A percentile compares a stretch with the other conserved stretches of the same genome.
Conservation (phyloP, 2,797 vertebrate genomes). For the Telmatherina bonti region DNA sequence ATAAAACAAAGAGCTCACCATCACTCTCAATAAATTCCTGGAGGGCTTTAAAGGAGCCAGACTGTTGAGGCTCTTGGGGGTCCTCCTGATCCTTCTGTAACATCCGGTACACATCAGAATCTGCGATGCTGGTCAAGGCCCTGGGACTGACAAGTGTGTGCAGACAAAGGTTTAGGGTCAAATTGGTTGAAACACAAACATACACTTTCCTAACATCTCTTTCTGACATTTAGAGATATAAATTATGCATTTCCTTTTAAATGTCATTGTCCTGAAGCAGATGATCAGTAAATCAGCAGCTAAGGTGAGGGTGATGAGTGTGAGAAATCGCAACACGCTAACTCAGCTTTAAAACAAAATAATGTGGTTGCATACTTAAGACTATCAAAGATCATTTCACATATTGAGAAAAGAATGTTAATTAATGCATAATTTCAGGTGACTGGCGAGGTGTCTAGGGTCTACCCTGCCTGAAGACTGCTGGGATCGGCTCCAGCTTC, state of each 20-base stretch:
- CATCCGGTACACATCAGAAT: slow-evolving; percentile 96
- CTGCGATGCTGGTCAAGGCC: slow-evolving; percentile 79
- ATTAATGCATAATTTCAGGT: neutral
- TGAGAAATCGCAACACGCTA: slow-evolving; percentile 8
- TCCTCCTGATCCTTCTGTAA: slow-evolving; percentile 87
- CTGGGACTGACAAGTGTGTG: slow-evolving; percentile 81
- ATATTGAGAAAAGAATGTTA: slow-evolving; percentile 7
- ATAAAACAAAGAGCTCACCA: slow-evolving; percentile 76
- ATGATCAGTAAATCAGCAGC: neutral
- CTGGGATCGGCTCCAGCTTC: too few relatives aligned
- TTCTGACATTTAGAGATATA: neutral
- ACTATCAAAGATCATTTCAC: neutral
- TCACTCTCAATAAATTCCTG: slow-evolving; percentile 93
- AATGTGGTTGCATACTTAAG: neutral
- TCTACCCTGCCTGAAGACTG: too few relatives aligned
- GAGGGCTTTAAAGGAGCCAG: slow-evolving; percentile 95
- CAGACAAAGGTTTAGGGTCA: slow-evolving; percentile 51
- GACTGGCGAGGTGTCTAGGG: too few relatives aligned
- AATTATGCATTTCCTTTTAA: neutral
- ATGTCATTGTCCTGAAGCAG: neutral
- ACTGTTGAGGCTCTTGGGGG: slow-evolving; percentile 90
- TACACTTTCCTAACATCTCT: neutral
- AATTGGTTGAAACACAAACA: slow-evolving; percentile 1
- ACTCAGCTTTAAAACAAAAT: slow-evolving; percentile 68
- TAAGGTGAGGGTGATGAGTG: slow-evolving; percentile 6